phyloP scores from a whole-genome alignment of 2,113 vertebrate species.

The Carassius carassius region DNA sequence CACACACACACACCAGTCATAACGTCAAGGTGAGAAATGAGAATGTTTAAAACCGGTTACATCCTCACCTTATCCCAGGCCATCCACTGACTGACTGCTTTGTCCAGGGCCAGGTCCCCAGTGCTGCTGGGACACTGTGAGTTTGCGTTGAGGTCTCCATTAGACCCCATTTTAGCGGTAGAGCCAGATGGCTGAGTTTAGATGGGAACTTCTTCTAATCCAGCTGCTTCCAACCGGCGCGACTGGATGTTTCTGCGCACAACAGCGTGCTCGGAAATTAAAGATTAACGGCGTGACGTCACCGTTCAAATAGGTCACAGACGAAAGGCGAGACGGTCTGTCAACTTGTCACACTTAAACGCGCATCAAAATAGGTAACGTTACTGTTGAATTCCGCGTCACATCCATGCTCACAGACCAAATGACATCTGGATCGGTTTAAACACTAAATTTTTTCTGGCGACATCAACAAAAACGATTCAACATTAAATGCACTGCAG shows the following conservation, averaged over 20 bases:
- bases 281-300: conserved; percentile 33
- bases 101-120: conserved; percentile 84
- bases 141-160: conserved; percentile 81
- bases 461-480: neutral
- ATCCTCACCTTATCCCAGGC: conserved; percentile 86
- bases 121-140: conserved; percentile 66
- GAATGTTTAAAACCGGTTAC: neutral
- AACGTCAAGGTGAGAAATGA: neutral
- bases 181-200: neutral
- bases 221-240: conserved; percentile 11
- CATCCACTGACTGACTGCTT: conserved; percentile 82
- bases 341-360: neutral
- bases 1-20: neutral
- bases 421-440: neutral
- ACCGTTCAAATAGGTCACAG: conserved; percentile 11
- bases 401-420: neutral
- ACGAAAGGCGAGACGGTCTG: neutral
- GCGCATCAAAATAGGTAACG: neutral
- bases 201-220: neutral
- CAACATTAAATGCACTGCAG: neutral
- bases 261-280: conserved; percentile 20
- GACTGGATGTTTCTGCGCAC: neutral
- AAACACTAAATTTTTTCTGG: neutral
- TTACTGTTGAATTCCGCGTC: neutral
- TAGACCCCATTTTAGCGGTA: conserved; percentile 69